Evolutionary conservation across 2,888 invertebrate species (phyloP).

Genomic region (Caenorhabditis sulstoni): DNA sequence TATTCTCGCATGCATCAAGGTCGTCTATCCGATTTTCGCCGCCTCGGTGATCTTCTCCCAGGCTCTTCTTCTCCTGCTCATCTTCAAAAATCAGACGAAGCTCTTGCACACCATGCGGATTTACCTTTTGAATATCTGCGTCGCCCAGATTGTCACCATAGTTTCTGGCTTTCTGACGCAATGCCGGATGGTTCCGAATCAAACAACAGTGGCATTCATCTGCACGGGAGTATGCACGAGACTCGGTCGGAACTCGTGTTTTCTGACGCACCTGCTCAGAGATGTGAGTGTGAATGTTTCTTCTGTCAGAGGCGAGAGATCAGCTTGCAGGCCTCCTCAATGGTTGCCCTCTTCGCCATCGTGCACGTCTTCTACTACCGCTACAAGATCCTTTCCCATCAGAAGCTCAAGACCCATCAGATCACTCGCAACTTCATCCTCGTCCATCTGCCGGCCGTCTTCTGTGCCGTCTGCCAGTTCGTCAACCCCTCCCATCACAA

Average conservation of each 20-base stretch:
- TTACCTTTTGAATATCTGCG: slow-evolving; percentile 52
- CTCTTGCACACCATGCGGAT: slow-evolving; percentile 37
- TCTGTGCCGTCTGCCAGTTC: slow-evolving; percentile 55
- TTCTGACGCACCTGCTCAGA: slow-evolving; percentile 45
- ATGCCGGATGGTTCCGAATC: slow-evolving; percentile 53
- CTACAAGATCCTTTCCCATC: slow-evolving; percentile 50
- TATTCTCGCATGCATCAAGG: slow-evolving; percentile 17
- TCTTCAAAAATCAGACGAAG: slow-evolving; percentile 54
- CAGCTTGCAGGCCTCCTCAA: slow-evolving; percentile 48
- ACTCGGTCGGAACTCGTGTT: slow-evolving; percentile 24
- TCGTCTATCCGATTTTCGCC: slow-evolving; percentile 47
- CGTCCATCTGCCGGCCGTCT: slow-evolving; percentile 42
- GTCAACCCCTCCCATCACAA: slow-evolving; percentile 46
- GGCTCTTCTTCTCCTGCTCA: slow-evolving; percentile 33
- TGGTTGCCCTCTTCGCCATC: slow-evolving; percentile 49
- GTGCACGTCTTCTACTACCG: slow-evolving; percentile 57
- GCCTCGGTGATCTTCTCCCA: slow-evolving; percentile 36
- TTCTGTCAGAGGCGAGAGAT: not conserved
- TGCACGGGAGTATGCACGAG: slow-evolving; percentile 46
- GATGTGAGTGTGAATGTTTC: slow-evolving; percentile 39
- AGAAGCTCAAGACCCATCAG: slow-evolving; percentile 30
- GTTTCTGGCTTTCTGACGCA: slow-evolving; percentile 44
- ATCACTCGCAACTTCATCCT: slow-evolving; percentile 43
- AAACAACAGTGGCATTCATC: slow-evolving; percentile 46
- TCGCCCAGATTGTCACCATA: slow-evolving; percentile 46